phyloP scores from a whole-genome alignment of 1,140 invertebrate genomes.

The Gryon sp. region DNA sequence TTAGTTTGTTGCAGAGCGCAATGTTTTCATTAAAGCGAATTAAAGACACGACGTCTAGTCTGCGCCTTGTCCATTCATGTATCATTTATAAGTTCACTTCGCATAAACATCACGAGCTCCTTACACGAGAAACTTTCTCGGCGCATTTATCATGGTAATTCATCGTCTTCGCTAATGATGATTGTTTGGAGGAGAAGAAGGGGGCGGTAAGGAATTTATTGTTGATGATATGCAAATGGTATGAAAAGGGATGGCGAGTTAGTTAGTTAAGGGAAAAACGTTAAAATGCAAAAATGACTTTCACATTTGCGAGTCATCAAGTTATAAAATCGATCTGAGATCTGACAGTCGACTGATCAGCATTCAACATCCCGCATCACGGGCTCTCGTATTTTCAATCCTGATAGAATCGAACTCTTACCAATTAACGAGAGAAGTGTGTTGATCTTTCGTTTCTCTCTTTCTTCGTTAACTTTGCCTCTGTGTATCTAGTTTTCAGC shows the following conservation, averaged over 20 bases:
- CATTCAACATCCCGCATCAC: constrained; percentile 40
- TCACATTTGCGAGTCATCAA: constrained; percentile 38
- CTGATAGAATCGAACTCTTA: constrained; percentile 65
- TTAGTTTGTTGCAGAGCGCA: constrained; percentile 7
- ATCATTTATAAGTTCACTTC: constrained; percentile 36
- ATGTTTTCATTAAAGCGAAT: constrained; percentile 38
- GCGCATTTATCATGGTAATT: background rate
- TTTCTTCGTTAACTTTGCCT: constrained; percentile 42
- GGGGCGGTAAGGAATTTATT: no score
- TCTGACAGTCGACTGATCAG: constrained; percentile 50
- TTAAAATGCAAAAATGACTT: constrained; percentile 33
- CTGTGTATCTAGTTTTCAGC: constrained; percentile 61
- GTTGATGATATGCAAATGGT: no score
- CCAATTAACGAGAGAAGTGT: constrained; percentile 63
- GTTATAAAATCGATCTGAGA: constrained; percentile 36
- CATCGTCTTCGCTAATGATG: background rate
- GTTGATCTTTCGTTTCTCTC: constrained; percentile 46
- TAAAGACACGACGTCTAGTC: background rate
- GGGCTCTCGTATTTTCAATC: constrained; percentile 58
- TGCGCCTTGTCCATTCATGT: constrained; percentile 24
- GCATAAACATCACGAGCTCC: constrained; percentile 17
- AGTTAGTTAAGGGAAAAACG: no score
- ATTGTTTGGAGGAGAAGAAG: background rate
- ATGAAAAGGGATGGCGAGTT: no score
- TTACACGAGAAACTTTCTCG: constrained; percentile 12